Base-by-base conservation (phyloP, 2,888 invertebrate species). In the Macropis europaea region DNA sequence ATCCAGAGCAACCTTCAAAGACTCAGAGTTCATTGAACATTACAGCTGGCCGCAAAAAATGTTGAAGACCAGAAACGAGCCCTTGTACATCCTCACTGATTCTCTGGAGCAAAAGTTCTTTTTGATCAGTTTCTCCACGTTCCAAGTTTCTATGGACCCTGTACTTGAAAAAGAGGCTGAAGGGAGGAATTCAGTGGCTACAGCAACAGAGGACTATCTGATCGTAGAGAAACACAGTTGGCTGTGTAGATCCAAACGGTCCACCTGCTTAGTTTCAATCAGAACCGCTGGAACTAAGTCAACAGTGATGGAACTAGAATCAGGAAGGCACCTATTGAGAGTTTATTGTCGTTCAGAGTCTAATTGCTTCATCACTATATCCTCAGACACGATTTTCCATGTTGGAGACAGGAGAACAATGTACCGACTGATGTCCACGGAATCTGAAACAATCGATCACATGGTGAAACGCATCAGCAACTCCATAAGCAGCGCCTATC, bases 31-130 rank as follows among this genome's bases (percentile, higher is more conserved):
- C 43, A 4, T 36, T 7, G 64, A 76, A 1, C 13, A n/a, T 0
- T 42, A 69, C 7, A 30, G n/a, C 0, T 77, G 77, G 75, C 70
- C 73, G 0, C 30, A 13, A 15, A 68, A 69, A 3, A 64, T 73
- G 53, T 26, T 19, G 7, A 50, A 15, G 7, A 67, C 71, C 6
- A 76, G 73, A 52, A 80, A 83, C 72, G 82, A 84, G 28, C 79
- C 82, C 0, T 22, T 86, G 7, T 86, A 86, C 48, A 48, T 86
- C 0, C 77, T 86, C 36, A 68, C 74, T 32, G 86, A 86, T 52
- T 86, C 86, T 0, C 0, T 69, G 3, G 70, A 80, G 0, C 34
- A 60, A 0, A 86, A 82, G 53, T 84, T 86, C 26, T 76, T 84
- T 26, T 61, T 86, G 0, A 42, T 86, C 6, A 71, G 64, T 42